Evolutionary conservation across 2,888 invertebrate species (phyloP), one percentile per base, ranked within the genome.

Genomic region (Stenodera caucasica): DNA sequence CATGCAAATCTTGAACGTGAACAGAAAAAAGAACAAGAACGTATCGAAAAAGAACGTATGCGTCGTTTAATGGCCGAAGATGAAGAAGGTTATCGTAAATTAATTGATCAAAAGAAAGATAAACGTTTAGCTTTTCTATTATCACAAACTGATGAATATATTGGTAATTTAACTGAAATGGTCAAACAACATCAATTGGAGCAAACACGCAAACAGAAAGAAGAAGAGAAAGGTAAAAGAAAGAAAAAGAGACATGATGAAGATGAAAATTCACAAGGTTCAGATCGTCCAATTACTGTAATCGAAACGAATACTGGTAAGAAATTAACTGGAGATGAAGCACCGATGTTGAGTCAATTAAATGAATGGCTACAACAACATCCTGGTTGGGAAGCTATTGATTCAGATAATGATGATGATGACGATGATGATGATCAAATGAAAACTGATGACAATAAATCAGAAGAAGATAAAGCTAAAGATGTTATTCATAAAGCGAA

Each of bases 21-120:
- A 77, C 97, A 98, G 80, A 98, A 98, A 88, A 99, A 99, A 80
- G 98, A 99, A 81, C 98, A 99, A 78, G 98, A 98, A 80, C 87
- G 98, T 55, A 96, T 98, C 63, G 99, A 99, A 80, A 98, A 98
- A 78, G 98, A 98, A 81, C 94, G 99, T 86, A 97, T 99, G 96
- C 86, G 97, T 67, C 83, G 86, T 72, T 86, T 99, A 70, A 99
- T 99, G 98, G 96, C 97, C 40, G 99, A 99, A 81, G 99, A 99
- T 82, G 99, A 99, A 84, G 99, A 98, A 80, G 99, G 99, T 64
- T 99, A 99, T 84, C 87, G 99, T 67, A 98, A 98, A 80, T 88
- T 99, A 54, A 98, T 99, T 76, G 99, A 99, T 87, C 98, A 99
- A 81, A 99, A 99, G 89, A 99, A 99, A 86, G 99, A 99, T 83